Percentiles rank a stretch among this genome's conserved stretches.
These are phyloP conservation scores for Tribolium freemani DNA, from an alignment of 2,888 invertebrate species.

Conservation along the genomic window DNA sequence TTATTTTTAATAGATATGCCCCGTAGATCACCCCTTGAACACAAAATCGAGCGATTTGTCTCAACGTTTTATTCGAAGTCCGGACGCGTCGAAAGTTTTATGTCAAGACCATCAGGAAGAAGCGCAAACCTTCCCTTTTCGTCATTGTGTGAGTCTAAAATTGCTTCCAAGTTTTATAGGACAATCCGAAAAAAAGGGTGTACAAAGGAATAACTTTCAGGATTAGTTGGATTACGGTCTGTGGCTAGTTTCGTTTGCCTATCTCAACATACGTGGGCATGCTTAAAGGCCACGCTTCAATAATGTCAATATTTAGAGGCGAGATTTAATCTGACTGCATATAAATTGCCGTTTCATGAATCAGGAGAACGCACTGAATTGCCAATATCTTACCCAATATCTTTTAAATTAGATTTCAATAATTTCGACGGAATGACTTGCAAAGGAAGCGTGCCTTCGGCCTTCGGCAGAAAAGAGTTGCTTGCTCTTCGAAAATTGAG, in stretches of 20 bases:
- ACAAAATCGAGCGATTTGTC: constrained; percentile 1
- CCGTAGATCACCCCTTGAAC: not conserved
- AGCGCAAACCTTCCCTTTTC: not conserved
- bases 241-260: not conserved
- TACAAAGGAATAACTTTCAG: not conserved
- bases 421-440: constrained; percentile 6
- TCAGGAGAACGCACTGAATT: constrained; percentile 9
- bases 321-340: constrained; percentile 37
- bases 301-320: constrained; percentile 32
- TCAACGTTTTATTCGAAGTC: constrained; percentile 3
- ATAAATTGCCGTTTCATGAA: constrained; percentile 31
- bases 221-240: not conserved
- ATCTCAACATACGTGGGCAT: not conserved
- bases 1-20: constrained; percentile 22
- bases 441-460: not conserved
- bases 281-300: constrained; percentile 5
- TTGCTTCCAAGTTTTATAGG: not conserved
- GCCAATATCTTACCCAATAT: constrained; percentile 26
- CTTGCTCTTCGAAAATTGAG: not conserved
- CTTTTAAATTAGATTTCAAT: constrained; percentile 23
- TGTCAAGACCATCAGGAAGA: constrained; percentile 1
- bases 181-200: not conserved
- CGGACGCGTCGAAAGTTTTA: constrained; percentile 19
- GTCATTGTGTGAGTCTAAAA: not conserved
- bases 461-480: not conserved